Evolutionary conservation across 2,113 vertebrate species (phyloP).

Genomic region (Sturnus vulgaris): DNA sequence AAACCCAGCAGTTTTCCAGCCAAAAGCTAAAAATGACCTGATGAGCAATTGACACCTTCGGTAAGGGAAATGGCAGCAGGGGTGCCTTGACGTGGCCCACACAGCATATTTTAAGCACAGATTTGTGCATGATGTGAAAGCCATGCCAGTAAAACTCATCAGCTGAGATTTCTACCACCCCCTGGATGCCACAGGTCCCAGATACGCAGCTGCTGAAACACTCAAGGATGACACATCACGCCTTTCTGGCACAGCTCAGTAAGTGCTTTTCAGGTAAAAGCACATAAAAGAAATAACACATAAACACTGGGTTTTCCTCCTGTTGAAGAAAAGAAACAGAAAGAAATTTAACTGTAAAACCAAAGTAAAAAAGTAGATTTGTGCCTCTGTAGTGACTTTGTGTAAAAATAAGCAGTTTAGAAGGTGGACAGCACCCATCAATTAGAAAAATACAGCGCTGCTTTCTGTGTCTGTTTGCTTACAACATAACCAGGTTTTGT

Average conservation of each 20-base stretch:
- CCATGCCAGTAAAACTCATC: neutral
- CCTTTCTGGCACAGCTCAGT: neutral
- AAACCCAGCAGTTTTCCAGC: neutral
- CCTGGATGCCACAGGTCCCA: neutral
- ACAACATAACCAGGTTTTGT: accelerated
- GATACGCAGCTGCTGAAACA: accelerated
- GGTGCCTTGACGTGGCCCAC: neutral
- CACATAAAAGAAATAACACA: neutral
- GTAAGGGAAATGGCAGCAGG: neutral
- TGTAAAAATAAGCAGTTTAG: neutral
- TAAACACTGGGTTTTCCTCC: neutral
- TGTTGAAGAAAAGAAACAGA: neutral
- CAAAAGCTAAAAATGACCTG: neutral
- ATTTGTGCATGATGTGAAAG: neutral
- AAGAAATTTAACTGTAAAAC: neutral
- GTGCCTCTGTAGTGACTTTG: neutral
- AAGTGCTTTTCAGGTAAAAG: neutral
- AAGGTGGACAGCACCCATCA: neutral
- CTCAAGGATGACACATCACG: accelerated
- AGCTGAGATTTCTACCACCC: neutral
- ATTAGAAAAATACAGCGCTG: neutral
- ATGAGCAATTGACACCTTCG: neutral
- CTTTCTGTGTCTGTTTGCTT: neutral
- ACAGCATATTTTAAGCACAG: neutral
- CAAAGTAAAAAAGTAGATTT: neutral